Percentiles rank a stretch among this genome's conserved stretches.
Conservation (phyloP, 2,113 vertebrate species). For the Tapirus terrestris region DNA sequence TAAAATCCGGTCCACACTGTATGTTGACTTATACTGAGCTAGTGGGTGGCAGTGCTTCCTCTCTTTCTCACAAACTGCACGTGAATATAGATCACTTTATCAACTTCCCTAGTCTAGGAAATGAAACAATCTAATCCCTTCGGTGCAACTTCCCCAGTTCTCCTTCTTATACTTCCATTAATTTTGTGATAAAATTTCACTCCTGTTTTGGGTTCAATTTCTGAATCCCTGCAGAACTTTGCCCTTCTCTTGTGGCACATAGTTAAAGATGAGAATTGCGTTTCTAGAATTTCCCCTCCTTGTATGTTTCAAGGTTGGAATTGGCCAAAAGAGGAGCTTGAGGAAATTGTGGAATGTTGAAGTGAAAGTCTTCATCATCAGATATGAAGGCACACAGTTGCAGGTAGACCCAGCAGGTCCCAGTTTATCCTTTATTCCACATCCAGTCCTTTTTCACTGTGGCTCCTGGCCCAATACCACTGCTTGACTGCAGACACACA, state of each 20-base stretch:
- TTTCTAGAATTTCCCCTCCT: background rate
- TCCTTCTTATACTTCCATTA: slow-evolving; percentile 50
- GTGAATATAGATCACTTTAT: slow-evolving; percentile 13
- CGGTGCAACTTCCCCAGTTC: background rate
- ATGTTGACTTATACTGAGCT: background rate
- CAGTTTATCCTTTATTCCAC: background rate
- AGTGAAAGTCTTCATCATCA: background rate
- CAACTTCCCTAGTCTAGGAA: slow-evolving; percentile 35
- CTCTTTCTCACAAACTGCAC: slow-evolving; percentile 33
- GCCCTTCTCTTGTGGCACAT: background rate
- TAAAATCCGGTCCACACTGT: background rate
- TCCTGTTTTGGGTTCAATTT: background rate
- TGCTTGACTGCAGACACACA: too few relatives aligned
- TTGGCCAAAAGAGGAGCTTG: background rate
- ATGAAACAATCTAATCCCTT: slow-evolving; percentile 6
- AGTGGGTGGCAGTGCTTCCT: background rate
- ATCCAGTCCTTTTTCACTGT: background rate
- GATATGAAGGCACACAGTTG: background rate
- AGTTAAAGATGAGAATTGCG: background rate
- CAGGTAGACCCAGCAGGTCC: background rate
- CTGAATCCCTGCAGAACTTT: slow-evolving; percentile 40
- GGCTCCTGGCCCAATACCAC: too few relatives aligned
- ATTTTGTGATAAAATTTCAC: slow-evolving; percentile 66
- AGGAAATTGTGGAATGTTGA: background rate
- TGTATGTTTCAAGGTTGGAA: background rate